These are phyloP conservation scores for Rhadina sibilatrix DNA, from an alignment of 2,113 vertebrate genomes.

Conservation along the genomic window DNA sequence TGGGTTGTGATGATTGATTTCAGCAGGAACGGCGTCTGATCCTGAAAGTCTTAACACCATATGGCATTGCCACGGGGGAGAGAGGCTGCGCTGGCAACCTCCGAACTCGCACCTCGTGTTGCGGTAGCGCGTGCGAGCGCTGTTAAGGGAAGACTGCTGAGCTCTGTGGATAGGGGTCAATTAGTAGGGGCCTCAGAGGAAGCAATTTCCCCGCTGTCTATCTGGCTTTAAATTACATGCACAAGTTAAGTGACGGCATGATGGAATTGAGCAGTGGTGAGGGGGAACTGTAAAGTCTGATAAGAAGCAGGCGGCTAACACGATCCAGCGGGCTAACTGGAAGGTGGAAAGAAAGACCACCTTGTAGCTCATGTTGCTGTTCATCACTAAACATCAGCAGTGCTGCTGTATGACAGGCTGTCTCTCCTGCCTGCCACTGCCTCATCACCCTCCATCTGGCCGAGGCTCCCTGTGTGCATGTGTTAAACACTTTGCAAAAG, in stretches of 20 bases:
- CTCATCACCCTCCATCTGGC: neutral
- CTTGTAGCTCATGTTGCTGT: fast-evolving
- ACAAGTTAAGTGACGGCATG: neutral
- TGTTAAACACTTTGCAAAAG: neutral
- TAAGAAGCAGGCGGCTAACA: constrained; percentile 29
- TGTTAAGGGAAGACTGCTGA: constrained; percentile 67
- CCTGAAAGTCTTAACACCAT: constrained; percentile 17
- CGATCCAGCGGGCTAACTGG: neutral
- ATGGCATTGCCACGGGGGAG: constrained; percentile 36
- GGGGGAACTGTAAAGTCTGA: constrained; percentile 35
- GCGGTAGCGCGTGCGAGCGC: neutral
- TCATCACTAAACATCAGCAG: neutral
- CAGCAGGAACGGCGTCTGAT: neutral
- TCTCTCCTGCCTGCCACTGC: neutral
- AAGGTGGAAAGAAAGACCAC: neutral
- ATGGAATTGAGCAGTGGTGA: neutral
- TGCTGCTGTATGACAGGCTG: neutral
- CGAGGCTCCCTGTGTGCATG: fast-evolving
- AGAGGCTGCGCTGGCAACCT: constrained; percentile 14
- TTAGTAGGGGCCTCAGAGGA: constrained; percentile 66
- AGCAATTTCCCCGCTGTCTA: constrained; percentile 25
- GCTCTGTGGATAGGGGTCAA: constrained; percentile 69
- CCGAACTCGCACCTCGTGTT: constrained; percentile 18
- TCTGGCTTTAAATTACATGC: constrained; percentile 48
- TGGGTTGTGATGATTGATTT: constrained; percentile 8